Evolutionary conservation across 2,888 invertebrate species (phyloP), one percentile per base, ranked within the genome.

Genomic region (Strigamia transsilvanica): DNA sequence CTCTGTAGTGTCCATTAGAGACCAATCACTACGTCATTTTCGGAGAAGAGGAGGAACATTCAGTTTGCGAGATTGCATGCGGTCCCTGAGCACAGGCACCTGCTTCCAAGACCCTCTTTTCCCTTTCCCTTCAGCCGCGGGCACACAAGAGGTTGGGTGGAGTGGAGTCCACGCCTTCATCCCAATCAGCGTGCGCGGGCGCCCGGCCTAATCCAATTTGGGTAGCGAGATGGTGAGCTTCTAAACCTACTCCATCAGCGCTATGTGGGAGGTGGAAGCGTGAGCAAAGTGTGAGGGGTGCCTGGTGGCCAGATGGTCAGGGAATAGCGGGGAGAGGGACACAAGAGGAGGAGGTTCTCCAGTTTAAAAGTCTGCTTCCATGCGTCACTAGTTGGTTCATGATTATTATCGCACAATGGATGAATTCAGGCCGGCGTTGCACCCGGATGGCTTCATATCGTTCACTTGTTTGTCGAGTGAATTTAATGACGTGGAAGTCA

Each of bases 181-280:
- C 51, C 51, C 51, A 51, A 51, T 51, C 51, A 51, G 51, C 51
- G 51, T 51, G 51, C 51, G 13, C 51, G 51, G 51, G 51, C 51
- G 51, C 51, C 51, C 51, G 18, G 51, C 51, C 51, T 51, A 51
- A 51, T 51, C 51, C 51, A 51, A 51, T 51, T 51, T 51, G 51
- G 51, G 15, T 51, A 18, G 51, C 51, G 51, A 51, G 51, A 51
- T 51, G 51, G 51, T 51, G 51, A 18, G 51, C 51, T 51, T 51
- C 51, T 51, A 51, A 51, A 51, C 51, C 51, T 51, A 51, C 51
- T 51, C 51, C 51, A 51, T 51, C 51, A 51, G 51, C 51, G n/a
- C 51, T 51, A 18, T 15, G 51, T 51, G 51, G 51, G 51, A 51
- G 51, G 51, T 51, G 51, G 51, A 18, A 51, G 51, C 18, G 51